These are phyloP conservation scores for Alitta virens DNA, from an alignment of 2,888 invertebrate species.

Conservation along the genomic window DNA sequence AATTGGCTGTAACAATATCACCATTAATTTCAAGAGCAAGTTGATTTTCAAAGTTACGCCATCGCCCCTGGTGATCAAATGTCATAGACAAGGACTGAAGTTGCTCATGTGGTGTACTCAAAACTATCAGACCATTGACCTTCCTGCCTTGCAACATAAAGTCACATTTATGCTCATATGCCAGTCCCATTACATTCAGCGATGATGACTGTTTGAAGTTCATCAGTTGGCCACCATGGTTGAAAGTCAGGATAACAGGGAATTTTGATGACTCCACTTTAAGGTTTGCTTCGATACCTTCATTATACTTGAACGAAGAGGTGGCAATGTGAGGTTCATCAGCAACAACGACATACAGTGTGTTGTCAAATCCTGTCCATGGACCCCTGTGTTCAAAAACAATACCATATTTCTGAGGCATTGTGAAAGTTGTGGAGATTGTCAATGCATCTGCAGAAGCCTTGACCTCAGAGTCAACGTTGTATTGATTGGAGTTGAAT, in stretches of 20 bases:
- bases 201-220: constrained; percentile 10
- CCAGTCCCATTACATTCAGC: too few relatives aligned
- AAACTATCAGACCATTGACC: not conserved
- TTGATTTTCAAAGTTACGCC: constrained; percentile 15
- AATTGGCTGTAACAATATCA: not conserved
- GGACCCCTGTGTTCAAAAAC: constrained; percentile 12
- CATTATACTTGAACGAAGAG: not conserved
- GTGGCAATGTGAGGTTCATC: not conserved
- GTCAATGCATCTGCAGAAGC: not conserved
- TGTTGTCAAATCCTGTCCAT: constrained; percentile 14
- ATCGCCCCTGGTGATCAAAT: constrained; percentile 9
- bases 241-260: not conserved
- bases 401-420: not conserved
- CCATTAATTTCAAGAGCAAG: constrained; percentile 5
- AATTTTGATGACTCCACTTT: not conserved
- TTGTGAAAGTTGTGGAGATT: not conserved
- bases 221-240: not conserved
- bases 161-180: not conserved
- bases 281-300: not conserved
- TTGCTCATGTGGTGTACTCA: constrained; percentile 13
- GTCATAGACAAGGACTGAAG: not conserved
- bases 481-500: constrained; percentile 5
- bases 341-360: not conserved
- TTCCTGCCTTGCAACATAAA: constrained; percentile 1
- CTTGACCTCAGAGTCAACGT: not conserved